A percentile compares a stretch with the other conserved stretches of the same genome.
Evolutionary conservation across 2,113 vertebrate species (phyloP).

Genomic region (Chamaetylas fuelleborni): DNA sequence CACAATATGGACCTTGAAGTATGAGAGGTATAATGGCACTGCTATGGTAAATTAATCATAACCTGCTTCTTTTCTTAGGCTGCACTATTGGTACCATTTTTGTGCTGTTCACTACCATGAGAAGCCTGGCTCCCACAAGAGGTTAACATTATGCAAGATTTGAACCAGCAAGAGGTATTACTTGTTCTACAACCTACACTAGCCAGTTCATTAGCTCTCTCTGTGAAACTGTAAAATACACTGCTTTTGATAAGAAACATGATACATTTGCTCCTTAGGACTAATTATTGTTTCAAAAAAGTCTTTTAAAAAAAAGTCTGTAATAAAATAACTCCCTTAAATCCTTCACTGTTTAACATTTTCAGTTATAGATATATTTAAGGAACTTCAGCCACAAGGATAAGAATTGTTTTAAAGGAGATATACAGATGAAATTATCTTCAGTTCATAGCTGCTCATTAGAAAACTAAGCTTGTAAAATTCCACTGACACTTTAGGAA

Average conservation of each 20-base stretch:
- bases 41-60: background rate
- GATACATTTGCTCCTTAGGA: background rate
- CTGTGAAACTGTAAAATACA: background rate
- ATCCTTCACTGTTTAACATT: background rate
- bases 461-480: background rate
- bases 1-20: background rate
- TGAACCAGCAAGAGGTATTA: background rate
- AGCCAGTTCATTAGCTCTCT: background rate
- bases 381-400: background rate
- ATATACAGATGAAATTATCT: background rate
- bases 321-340: background rate
- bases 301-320: background rate
- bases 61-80: background rate
- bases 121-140: background rate
- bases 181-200: background rate
- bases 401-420: background rate
- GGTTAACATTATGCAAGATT: slow-evolving; percentile 2
- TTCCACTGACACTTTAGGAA: background rate
- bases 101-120: background rate
- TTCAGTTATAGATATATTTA: background rate
- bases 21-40: background rate
- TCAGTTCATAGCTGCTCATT: background rate
- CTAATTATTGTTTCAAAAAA: background rate
- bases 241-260: background rate
- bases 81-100: background rate